phyloP scores from a whole-genome alignment of 2,888 invertebrate genomes.

The Strigamia crassipes region DNA sequence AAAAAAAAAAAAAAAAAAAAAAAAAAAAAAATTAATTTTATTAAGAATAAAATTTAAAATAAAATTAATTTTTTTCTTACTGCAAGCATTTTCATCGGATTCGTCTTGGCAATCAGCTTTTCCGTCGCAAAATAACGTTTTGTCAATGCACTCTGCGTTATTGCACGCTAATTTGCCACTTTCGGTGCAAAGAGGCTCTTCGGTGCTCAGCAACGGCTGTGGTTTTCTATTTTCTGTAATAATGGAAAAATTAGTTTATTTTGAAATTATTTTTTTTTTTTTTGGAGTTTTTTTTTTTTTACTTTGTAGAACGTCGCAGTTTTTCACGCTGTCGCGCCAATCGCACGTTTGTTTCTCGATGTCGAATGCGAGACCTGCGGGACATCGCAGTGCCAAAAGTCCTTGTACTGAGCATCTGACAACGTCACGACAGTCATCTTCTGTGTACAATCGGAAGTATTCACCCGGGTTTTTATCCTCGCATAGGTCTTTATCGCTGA shows the following conservation, averaged over 20 bases:
- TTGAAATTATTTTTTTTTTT: too few species aligned
- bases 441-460: conserved; percentile 88
- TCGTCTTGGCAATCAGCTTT: conserved; percentile 54
- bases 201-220: conserved; percentile 83
- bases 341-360: conserved; percentile 94
- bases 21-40: too few species aligned
- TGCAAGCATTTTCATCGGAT: conserved; percentile 82
- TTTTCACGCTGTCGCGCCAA: conserved; percentile 92
- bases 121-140: conserved; percentile 54
- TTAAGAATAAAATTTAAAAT: too few species aligned
- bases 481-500: conserved; percentile 78
- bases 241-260: too few species aligned
- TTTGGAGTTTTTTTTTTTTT: conserved; percentile 70
- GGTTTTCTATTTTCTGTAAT: conserved; percentile 68
- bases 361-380: conserved; percentile 88
- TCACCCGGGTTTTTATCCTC: conserved; percentile 94
- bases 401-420: conserved; percentile 83
- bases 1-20: background rate
- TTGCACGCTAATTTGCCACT: conserved; percentile 54
- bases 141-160: conserved; percentile 54
- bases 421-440: conserved; percentile 91
- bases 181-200: conserved; percentile 78
- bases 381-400: conserved; percentile 89
- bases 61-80: too few species aligned
- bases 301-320: conserved; percentile 87